Percentiles rank a stretch among this genome's conserved stretches.
These are phyloP conservation scores for Gastracanthus pulcherrimus DNA, from an alignment of 2,888 invertebrate genomes.

Conservation along the genomic window DNA sequence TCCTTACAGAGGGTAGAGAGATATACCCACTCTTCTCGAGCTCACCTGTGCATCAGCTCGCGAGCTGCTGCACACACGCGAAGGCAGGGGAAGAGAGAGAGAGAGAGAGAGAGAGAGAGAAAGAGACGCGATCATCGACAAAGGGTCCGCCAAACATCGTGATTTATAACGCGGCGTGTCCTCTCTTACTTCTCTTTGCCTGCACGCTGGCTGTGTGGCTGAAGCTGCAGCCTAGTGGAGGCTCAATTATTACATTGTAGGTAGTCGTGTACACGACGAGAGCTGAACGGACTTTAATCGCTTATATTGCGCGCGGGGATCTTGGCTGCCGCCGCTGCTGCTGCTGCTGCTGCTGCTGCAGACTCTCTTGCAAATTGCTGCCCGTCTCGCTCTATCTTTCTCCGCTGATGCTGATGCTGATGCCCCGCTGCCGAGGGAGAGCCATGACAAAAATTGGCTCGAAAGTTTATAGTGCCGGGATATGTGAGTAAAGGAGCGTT, in stretches of 20 bases:
- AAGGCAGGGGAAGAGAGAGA: too few relatives aligned
- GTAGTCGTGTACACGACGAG: conserved; percentile 53
- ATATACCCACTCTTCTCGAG: too few relatives aligned
- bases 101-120: conserved; percentile 1
- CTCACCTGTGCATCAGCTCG: conserved; percentile 56
- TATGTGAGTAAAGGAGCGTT: too few relatives aligned
- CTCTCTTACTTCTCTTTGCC: conserved; percentile 28
- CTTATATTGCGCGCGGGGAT: conserved; percentile 23
- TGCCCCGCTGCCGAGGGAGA: background rate
- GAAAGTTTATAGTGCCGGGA: too few relatives aligned
- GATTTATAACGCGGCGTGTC: conserved; percentile 69
- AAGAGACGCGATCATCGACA: conserved; percentile 45
- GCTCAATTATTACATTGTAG: conserved; percentile 57
- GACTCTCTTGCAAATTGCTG: conserved; percentile 36
- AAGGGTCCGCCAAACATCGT: conserved; percentile 58
- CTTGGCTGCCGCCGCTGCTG: background rate
- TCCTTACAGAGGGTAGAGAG: too few relatives aligned
- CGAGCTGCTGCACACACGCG: conserved; percentile 9
- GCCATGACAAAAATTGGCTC: too few relatives aligned
- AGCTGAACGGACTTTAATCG: conserved; percentile 54
- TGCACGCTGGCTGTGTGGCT: background rate
- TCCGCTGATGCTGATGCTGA: background rate
- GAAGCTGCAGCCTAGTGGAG: background rate
- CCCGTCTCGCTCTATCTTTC: background rate
- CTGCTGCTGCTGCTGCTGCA: background rate